These are phyloP conservation scores for Oligia fasciuncula DNA, from an alignment of 2,888 invertebrate genomes.

Conservation along the genomic window DNA sequence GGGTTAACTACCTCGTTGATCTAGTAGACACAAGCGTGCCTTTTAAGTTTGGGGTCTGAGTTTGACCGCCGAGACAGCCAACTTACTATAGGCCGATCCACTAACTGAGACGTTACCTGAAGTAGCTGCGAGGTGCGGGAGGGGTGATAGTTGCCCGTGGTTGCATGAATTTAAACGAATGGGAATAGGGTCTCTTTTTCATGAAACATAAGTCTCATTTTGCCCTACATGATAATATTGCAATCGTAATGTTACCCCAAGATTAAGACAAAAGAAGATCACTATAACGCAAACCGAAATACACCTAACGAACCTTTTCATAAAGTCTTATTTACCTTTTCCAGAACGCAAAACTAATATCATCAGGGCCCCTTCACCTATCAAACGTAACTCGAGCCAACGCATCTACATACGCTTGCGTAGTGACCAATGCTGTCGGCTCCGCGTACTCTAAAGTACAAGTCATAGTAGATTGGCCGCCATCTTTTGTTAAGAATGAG, in stretches of 20 bases:
- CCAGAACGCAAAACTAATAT: conserved; percentile 80
- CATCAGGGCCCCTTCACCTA: conserved; percentile 72
- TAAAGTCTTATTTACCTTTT: conserved; percentile 36
- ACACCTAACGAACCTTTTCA: not conserved
- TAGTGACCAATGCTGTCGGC: conserved; percentile 90
- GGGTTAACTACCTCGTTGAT: not conserved
- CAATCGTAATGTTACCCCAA: not conserved
- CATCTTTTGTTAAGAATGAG: conserved; percentile 69
- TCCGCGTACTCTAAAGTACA: conserved; percentile 86
- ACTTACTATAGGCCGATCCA: no score
- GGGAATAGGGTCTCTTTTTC: no score
- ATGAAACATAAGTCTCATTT: not conserved
- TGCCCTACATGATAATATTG: not conserved
- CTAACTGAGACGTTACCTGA: no score
- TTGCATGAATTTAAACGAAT: not conserved
- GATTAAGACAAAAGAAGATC: conserved; percentile 4
- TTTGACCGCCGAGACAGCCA: no score
- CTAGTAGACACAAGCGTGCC: no score
- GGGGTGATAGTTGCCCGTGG: not conserved
- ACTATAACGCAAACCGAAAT: conserved; percentile 1
- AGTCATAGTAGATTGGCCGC: conserved; percentile 89
- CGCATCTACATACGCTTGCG: conserved; percentile 90
- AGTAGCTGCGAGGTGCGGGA: no score
- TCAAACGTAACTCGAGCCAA: conserved; percentile 81
- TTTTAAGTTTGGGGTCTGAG: not conserved